Percentiles rank a stretch among this genome's conserved stretches.
Evolutionary conservation across 2,113 vertebrate genomes (phyloP).

Genomic region (Triplophysa siluroides): DNA sequence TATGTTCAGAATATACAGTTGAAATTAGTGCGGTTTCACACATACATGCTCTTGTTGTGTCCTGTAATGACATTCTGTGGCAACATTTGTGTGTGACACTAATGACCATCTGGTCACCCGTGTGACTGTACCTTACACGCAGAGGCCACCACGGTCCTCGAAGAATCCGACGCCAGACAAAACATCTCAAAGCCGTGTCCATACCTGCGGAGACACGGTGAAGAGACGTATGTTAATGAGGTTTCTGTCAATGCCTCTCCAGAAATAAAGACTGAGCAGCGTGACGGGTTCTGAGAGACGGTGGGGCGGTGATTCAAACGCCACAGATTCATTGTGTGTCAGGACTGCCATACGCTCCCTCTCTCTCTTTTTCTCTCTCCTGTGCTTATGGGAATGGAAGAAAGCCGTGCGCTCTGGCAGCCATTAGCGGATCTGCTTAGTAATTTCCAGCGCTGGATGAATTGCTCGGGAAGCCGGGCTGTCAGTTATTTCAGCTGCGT

Average conservation of each 20-base stretch:
- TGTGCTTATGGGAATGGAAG: slow-evolving; percentile 32
- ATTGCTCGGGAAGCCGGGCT: slow-evolving; percentile 34
- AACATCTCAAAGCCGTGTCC: slow-evolving; percentile 97
- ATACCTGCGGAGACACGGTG: slow-evolving; percentile 76
- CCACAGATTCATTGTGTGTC: slow-evolving; percentile 28
- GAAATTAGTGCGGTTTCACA: background rate
- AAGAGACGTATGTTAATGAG: slow-evolving; percentile 41
- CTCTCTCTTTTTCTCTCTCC: background rate
- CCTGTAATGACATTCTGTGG: background rate
- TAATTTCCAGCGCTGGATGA: slow-evolving; percentile 41
- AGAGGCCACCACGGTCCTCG: slow-evolving; percentile 85
- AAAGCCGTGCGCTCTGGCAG: slow-evolving; percentile 13
- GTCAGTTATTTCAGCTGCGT: slow-evolving; percentile 8
- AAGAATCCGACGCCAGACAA: slow-evolving; percentile 86
- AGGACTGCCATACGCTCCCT: background rate
- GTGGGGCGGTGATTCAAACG: slow-evolving; percentile 31
- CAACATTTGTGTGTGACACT: slow-evolving; percentile 20
- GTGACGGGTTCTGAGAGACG: slow-evolving; percentile 7
- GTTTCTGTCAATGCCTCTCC: slow-evolving; percentile 16
- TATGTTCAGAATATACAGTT: too few species aligned
- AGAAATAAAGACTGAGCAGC: slow-evolving; percentile 25
- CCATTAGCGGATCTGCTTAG: slow-evolving; percentile 35
- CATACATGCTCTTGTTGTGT: slow-evolving; percentile 1
- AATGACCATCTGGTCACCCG: slow-evolving; percentile 22
- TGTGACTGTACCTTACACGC: slow-evolving; percentile 89